Base-by-base conservation (phyloP, 2,888 invertebrate genomes). In the Brachynemurus nebulosus region DNA sequence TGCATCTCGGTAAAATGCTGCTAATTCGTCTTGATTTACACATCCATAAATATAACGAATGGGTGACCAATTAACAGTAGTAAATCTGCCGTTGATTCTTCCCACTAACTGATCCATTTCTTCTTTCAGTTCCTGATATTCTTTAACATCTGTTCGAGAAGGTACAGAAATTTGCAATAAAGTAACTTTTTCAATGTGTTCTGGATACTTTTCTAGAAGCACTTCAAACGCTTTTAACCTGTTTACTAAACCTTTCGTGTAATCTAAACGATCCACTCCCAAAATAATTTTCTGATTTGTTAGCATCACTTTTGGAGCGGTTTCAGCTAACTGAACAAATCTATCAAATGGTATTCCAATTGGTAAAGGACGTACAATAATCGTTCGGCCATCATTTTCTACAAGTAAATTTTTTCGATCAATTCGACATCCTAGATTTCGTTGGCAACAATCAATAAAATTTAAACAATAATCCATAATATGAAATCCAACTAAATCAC, bases 401-500 rank as follows among this genome's bases (percentile, higher is more conserved):
- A 91, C 89, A 42, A 90, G 66, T 50, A 89, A 69, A 58, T 86
- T 85, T 60, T 88, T 89, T 33, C 86, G 74, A 61, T 90, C 90
- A 9, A 90, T 89, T 60, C 89, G 80, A 57, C 89, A 86, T 47
- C 90, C 90, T 48, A 89, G 68, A 57, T 82, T 77, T 52, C 89
- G 74, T 64, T 89, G 88, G 59, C 90, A 90, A 60, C 90, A 90
- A 59, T 90, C 90, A 25, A 91, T 85, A 58, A 91, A 91, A 64
- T 91, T 90, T 48, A 89, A 65, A 56, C 90, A 90, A 61, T 91
- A 90, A 60, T 90, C 89, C 51, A 83, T 81, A 54, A 89, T 90
- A 60, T 91, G 91, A 61, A 91, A 91, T 30, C 89, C 89, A 36
- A 92, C 89, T 82, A 92, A 83, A 57, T 92, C 92, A 63, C 90